phyloP scores from a whole-genome alignment of 2,113 vertebrate genomes.

The Anoura caudifer region DNA sequence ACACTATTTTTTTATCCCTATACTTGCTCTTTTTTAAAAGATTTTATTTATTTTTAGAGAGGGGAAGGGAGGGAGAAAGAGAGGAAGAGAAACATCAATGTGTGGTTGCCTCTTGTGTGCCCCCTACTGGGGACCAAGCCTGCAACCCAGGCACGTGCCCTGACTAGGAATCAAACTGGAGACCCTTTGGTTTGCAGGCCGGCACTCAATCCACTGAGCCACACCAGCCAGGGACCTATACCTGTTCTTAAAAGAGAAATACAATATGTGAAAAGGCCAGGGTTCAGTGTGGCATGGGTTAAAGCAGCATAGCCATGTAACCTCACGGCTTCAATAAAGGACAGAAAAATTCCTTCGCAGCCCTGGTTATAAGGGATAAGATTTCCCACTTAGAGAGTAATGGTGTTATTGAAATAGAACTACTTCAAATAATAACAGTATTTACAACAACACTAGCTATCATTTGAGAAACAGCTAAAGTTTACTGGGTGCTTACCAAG shows the following conservation, averaged over 20 bases:
- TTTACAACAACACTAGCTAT: not conserved
- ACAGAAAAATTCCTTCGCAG: not conserved
- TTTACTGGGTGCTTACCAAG: not conserved
- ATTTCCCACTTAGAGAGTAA: not conserved
- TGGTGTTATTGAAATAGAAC: not conserved
- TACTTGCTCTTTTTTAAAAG: not conserved
- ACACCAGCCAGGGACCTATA: too few species aligned
- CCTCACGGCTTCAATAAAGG: not conserved
- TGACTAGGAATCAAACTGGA: too few species aligned
- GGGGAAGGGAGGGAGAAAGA: too few species aligned
- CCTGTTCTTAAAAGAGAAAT: constrained; percentile 21
- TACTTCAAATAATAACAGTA: not conserved
- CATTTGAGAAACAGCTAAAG: not conserved
- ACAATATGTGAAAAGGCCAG: not conserved
- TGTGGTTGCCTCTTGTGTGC: too few species aligned
- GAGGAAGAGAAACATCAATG: too few species aligned
- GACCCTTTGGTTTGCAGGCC: too few species aligned
- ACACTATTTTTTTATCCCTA: not conserved
- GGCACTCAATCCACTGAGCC: too few species aligned
- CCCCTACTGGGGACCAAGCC: too few species aligned
- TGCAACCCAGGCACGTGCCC: too few species aligned
- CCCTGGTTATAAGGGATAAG: not conserved
- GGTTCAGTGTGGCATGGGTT: not conserved
- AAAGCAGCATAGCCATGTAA: not conserved
- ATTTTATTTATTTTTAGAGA: too few species aligned